These are phyloP conservation scores for Oedothorax gibbosus DNA, from an alignment of 1,140 invertebrate genomes.

Conservation along the genomic window DNA sequence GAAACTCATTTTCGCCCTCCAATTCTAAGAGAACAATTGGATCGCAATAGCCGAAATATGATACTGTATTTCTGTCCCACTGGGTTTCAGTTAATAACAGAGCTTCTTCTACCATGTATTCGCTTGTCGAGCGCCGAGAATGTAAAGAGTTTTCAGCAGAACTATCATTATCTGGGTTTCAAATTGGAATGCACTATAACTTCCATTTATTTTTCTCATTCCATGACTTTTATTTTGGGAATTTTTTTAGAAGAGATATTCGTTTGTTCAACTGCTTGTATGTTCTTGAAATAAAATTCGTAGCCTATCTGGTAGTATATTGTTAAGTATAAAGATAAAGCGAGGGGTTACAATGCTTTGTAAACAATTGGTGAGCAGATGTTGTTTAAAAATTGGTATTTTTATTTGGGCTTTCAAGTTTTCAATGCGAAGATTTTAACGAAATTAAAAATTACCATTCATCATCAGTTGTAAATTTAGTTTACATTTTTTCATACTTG, in stretches of 20 bases:
- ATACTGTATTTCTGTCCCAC: not conserved
- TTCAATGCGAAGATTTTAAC: too few species aligned
- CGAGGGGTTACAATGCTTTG: too few species aligned
- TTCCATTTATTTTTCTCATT: constrained; percentile 34
- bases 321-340: too few species aligned
- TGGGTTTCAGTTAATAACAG: constrained; percentile 29
- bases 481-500: too few species aligned
- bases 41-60: constrained; percentile 2
- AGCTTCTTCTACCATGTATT: constrained; percentile 5
- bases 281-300: not conserved
- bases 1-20: not conserved
- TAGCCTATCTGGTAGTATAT: too few species aligned
- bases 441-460: too few species aligned
- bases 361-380: too few species aligned
- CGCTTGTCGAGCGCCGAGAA: constrained; percentile 1
- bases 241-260: constrained; percentile 13
- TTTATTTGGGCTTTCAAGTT: too few species aligned
- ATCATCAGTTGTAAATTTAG: too few species aligned
- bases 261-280: not conserved
- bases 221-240: constrained; percentile 2
- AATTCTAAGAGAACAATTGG: constrained; percentile 27
- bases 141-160: constrained; percentile 29
- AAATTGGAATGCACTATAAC: constrained; percentile 52
- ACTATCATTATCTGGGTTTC: constrained; percentile 9
- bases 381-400: too few species aligned